Evolutionary conservation across 2,113 vertebrate species (phyloP).

Genomic region (Xiphophorus maculatus): DNA sequence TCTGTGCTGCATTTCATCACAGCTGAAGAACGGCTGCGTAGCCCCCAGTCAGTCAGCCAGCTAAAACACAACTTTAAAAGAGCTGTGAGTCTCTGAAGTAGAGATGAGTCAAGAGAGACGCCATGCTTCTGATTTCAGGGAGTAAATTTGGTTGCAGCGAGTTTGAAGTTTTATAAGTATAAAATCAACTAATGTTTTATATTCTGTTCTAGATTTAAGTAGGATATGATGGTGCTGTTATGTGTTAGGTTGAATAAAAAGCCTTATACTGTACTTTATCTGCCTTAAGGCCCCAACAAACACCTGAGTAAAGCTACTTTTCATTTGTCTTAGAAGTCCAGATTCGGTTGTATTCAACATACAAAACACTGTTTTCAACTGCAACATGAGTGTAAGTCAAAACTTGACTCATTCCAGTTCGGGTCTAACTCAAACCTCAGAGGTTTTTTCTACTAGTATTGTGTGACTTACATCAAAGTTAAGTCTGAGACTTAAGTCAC

Average conservation of each 20-base stretch:
- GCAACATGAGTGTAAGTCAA: too few relatives aligned
- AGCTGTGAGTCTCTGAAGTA: slow-evolving; percentile 44
- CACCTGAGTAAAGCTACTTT: background rate
- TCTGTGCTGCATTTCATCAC: slow-evolving; percentile 36
- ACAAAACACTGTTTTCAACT: background rate
- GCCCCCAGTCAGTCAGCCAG: slow-evolving; percentile 26
- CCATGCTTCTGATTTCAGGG: slow-evolving; percentile 26
- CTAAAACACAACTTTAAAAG: slow-evolving; percentile 50
- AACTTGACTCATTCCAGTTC: too few relatives aligned
- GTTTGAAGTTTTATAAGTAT: slow-evolving; percentile 18
- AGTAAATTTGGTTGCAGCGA: slow-evolving; percentile 23
- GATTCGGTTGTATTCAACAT: background rate
- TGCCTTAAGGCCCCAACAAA: background rate
- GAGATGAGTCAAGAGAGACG: slow-evolving; percentile 44
- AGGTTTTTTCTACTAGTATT: too few relatives aligned
- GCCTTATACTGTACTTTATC: background rate
- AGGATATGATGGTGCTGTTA: background rate
- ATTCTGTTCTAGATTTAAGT: background rate
- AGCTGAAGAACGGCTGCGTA: slow-evolving; percentile 28
- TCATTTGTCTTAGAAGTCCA: background rate
- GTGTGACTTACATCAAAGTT: too few relatives aligned
- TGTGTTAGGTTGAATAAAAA: background rate
- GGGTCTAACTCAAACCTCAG: too few relatives aligned
- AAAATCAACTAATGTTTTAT: slow-evolving; percentile 9
- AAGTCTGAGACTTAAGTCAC: too few relatives aligned